Evolutionary conservation across 2,888 invertebrate genomes (phyloP), one percentile per base, ranked within the genome.

Genomic region (Orthonychiurus folsomi): DNA sequence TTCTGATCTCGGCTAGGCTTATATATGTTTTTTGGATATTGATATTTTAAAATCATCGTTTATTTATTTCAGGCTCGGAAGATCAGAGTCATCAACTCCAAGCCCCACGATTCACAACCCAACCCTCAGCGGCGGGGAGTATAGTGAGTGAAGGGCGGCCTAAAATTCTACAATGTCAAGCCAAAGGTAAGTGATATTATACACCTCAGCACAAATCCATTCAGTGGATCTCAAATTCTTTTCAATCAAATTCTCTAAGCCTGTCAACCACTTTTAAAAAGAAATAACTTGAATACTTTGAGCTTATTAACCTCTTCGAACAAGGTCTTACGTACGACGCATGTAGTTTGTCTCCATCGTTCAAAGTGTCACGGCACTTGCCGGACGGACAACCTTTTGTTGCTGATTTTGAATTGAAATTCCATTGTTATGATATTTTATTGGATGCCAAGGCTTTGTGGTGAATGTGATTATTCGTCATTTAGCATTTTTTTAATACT

Each of bases 151-250:
- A 90, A 80, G 90, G 90, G 76, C 85, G 88, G 65, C 88, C 87
- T 56, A 94, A 94, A 83, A 89, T 93, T 77, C 82, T 95, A 70
- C 90, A 93, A 78, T 95, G 94, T 79, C 87, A 88, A 78, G 93
- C 93, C 21, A 83, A 87, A 77, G 92, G 93, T 89, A 80, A 85
- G 47, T n/a, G 26, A 57, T n/a, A 9, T 52, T 52, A 20, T 20
- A 37, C 15, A 37, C 15, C 15, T 37, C 9, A 9, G 15, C 37
- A 37, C 37, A 37, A 37, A 37, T 37, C 37, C 37, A 9, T 9
- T 37, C 37, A 5, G 15, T 37, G 15, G 37, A 15, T 37, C 5
- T 5, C 37, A 37, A 9, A 9, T 37, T 9, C 15, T 15, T 37
- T 37, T 5, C 15, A 5, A 37, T 37, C 5, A 37, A 37, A 37